A percentile compares a stretch with the other conserved stretches of the same genome.
Evolutionary conservation across 2,888 invertebrate species (phyloP).

Genomic region (Polylopha cassiicola): DNA sequence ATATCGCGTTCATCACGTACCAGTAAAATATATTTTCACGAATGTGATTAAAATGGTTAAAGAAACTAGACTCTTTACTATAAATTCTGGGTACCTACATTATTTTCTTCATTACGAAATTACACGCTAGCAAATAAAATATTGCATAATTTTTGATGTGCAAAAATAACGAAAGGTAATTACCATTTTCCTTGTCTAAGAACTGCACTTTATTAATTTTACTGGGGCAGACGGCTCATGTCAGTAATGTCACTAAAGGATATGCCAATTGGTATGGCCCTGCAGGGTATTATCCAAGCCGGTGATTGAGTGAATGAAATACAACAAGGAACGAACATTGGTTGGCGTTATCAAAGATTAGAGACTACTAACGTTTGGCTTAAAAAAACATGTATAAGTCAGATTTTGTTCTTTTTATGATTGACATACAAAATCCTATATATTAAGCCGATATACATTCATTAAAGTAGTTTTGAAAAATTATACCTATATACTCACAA

Average conservation of each 20-base stretch:
- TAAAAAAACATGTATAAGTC: slow-evolving; percentile 11
- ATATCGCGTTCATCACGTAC: no score
- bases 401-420: not conserved
- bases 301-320: slow-evolving; percentile 39
- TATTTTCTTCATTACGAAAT: no score
- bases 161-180: slow-evolving; percentile 31
- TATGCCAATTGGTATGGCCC: slow-evolving; percentile 54
- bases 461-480: no score
- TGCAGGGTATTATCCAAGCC: slow-evolving; percentile 48
- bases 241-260: slow-evolving; percentile 31
- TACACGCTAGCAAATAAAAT: no score
- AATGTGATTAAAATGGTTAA: no score
- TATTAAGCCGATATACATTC: not conserved
- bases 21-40: no score
- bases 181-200: slow-evolving; percentile 55
- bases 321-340: slow-evolving; percentile 40
- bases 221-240: slow-evolving; percentile 31
- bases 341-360: slow-evolving; percentile 24
- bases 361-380: slow-evolving; percentile 4
- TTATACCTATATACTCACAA: no score
- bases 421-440: no score
- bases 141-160: no score
- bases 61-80: no score
- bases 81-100: no score
- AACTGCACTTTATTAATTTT: no score